Conservation (phyloP, 2,888 invertebrate species). For the Adelphocoris suturalis region DNA sequence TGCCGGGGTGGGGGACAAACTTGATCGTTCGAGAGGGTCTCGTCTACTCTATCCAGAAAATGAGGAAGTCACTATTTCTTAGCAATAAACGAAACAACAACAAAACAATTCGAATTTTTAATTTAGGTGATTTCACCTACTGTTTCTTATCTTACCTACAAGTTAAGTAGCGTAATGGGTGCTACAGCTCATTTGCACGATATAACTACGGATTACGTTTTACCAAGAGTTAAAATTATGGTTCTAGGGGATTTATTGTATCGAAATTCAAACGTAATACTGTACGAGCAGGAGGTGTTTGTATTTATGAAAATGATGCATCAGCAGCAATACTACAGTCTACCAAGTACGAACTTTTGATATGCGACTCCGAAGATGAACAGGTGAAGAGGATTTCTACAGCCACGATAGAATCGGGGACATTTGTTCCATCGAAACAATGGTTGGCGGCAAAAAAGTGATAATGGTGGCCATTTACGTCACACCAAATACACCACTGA, state of each 20-base stretch:
- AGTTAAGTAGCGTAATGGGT: too few relatives aligned
- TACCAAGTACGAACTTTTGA: conserved; percentile 30
- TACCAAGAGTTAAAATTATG: background rate
- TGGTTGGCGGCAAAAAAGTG: conserved; percentile 35
- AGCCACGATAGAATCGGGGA: conserved; percentile 39
- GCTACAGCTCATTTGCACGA: too few relatives aligned
- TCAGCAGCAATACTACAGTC: conserved; percentile 41
- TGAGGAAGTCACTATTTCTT: too few relatives aligned
- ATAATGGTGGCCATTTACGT: conserved; percentile 7
- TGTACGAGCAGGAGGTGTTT: conserved; percentile 32
- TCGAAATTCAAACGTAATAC: conserved; percentile 38
- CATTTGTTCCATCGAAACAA: conserved; percentile 16
- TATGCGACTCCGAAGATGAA: conserved; percentile 12
- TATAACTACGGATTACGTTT: background rate
- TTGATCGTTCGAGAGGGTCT: too few relatives aligned
- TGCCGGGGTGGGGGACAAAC: too few relatives aligned
- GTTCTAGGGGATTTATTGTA: conserved; percentile 3
- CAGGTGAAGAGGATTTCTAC: conserved; percentile 36
- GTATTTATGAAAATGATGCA: conserved; percentile 44
- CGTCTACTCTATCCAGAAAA: too few relatives aligned
- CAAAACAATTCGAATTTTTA: too few relatives aligned
- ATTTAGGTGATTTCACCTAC: too few relatives aligned
- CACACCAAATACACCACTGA: conserved; percentile 34
- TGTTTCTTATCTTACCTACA: too few relatives aligned
- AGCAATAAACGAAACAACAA: too few relatives aligned